Evolutionary conservation across 2,888 invertebrate genomes (phyloP).

Genomic region (Halictus ligatus): DNA sequence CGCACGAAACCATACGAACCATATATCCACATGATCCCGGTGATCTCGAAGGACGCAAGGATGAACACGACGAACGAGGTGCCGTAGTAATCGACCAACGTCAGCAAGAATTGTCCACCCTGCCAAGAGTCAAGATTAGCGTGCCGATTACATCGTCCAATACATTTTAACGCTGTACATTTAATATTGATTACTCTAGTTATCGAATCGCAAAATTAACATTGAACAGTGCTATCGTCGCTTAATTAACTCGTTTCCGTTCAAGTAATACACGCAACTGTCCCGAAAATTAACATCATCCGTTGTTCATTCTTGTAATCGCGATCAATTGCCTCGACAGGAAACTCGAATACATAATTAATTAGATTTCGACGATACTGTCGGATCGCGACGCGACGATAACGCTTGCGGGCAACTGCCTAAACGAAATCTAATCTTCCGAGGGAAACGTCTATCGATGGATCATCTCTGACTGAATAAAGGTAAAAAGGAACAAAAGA

Average conservation of each 20-base stretch:
- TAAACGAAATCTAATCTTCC: neutral
- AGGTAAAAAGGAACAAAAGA: neutral
- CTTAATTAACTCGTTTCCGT: neutral
- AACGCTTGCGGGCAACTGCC: neutral
- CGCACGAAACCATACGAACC: conserved; percentile 58
- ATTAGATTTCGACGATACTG: neutral
- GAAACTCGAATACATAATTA: neutral
- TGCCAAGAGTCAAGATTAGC: conserved; percentile 59
- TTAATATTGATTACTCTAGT: neutral
- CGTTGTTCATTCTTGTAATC: neutral
- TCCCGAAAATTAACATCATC: neutral
- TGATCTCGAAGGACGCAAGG: conserved; percentile 84
- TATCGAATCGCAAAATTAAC: neutral
- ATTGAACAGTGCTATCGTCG: neutral
- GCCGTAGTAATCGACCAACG: conserved; percentile 85
- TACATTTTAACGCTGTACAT: neutral
- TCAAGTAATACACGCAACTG: neutral
- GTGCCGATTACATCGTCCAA: neutral
- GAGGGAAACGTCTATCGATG: neutral
- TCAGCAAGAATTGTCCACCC: conserved; percentile 85
- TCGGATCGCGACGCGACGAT: neutral
- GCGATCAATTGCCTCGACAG: neutral
- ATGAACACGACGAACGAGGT: conserved; percentile 85
- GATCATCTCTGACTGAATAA: neutral
- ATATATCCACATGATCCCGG: conserved; percentile 85